Evolutionary conservation across 2,113 vertebrate genomes (phyloP).

Genomic region (Lycaon pictus): DNA sequence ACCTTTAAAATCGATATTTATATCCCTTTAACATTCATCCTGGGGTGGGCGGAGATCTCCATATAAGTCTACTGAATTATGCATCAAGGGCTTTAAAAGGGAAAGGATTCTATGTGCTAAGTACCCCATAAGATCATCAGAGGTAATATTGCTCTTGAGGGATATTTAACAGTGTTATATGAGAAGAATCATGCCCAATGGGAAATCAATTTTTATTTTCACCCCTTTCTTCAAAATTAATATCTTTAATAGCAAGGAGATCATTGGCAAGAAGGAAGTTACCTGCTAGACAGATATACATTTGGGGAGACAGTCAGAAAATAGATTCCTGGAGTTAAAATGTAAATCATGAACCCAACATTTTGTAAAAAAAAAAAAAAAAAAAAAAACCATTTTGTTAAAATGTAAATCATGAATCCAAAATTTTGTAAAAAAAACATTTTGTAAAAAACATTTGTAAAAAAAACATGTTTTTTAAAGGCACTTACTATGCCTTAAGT

Average conservation of each 20-base stretch:
- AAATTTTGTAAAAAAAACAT: too few relatives aligned
- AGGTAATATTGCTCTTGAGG: not conserved
- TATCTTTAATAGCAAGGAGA: not conserved
- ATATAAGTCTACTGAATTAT: not conserved
- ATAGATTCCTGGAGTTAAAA: not conserved
- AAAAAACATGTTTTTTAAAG: too few relatives aligned
- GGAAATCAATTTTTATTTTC: slow-evolving; percentile 43
- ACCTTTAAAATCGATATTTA: not conserved
- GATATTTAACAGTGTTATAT: not conserved
- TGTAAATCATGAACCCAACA: not conserved
- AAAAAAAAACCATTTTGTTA: too few relatives aligned
- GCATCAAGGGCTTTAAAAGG: not conserved
- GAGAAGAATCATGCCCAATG: not conserved
- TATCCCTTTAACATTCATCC: not conserved
- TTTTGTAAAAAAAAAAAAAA: not conserved
- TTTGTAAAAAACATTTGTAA: too few relatives aligned
- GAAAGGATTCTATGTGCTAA: not conserved
- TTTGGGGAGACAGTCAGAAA: not conserved
- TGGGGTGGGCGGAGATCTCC: not conserved
- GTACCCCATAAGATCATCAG: not conserved
- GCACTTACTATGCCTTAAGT: not conserved
- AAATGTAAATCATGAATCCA: too few relatives aligned
- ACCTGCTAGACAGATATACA: not conserved
- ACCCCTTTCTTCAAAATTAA: not conserved
- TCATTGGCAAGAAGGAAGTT: not conserved